Conservation (phyloP, 2,113 vertebrate genomes). For the Lampris incognitus region DNA sequence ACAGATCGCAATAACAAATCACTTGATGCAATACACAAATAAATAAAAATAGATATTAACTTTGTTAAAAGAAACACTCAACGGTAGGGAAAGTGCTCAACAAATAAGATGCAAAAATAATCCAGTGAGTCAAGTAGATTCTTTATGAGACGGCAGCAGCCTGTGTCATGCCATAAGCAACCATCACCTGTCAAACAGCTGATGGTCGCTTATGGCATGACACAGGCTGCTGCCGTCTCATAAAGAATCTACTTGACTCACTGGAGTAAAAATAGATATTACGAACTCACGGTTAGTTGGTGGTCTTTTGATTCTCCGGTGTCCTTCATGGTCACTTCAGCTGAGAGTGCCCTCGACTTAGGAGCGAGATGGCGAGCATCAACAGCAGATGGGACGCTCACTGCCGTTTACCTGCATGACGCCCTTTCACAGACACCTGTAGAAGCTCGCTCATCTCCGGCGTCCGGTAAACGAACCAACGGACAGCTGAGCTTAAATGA, state of each 20-base stretch:
- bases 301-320: conserved; percentile 84
- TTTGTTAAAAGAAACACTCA: not conserved
- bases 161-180: too few relatives aligned
- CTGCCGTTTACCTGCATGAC: conserved; percentile 35
- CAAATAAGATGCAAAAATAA: too few relatives aligned
- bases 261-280: not conserved
- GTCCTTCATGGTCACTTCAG: conserved; percentile 77
- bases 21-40: not conserved
- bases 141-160: too few relatives aligned
- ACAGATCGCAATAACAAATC: conserved; percentile 8
- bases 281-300: conserved; percentile 82
- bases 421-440: conserved; percentile 24
- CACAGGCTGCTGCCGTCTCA: too few relatives aligned
- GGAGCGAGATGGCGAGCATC: conserved; percentile 1
- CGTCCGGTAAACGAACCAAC: too few relatives aligned
- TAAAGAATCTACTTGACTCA: too few relatives aligned
- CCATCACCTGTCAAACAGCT: too few relatives aligned
- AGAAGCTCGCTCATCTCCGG: not conserved
- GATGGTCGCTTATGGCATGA: too few relatives aligned
- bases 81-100: not conserved
- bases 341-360: conserved; percentile 5
- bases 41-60: not conserved
- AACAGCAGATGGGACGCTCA: conserved; percentile 37
- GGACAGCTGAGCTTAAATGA: too few relatives aligned
- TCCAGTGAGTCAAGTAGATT: too few relatives aligned